Conservation (phyloP, 2,797 vertebrate genomes). For the Podargus strigoides region DNA sequence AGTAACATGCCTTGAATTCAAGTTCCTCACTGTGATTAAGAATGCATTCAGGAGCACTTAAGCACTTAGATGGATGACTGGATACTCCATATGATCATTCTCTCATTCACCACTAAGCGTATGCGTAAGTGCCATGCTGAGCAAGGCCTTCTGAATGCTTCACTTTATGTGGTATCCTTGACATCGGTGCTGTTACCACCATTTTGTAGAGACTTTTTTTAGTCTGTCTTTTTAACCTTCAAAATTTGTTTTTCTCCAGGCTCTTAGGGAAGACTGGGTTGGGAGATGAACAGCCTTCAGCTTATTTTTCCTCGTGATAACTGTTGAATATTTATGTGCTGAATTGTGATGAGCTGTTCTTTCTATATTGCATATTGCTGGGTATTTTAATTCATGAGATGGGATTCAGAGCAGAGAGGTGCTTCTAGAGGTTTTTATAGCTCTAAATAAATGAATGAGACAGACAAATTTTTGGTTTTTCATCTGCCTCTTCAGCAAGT, state of each 20-base stretch:
- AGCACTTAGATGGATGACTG: background rate
- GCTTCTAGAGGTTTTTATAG: background rate
- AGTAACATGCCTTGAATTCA: background rate
- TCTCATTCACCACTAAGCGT: background rate
- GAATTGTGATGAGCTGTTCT: conserved; percentile 20
- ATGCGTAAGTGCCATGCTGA: background rate
- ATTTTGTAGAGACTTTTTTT: background rate
- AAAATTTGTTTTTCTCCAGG: background rate
- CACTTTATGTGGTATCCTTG: background rate
- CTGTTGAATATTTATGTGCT: conserved; percentile 24
- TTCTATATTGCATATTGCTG: background rate
- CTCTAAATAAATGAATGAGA: background rate
- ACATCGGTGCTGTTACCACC: fast-evolving
- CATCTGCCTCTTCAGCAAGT: background rate
- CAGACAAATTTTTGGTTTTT: background rate
- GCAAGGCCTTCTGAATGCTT: background rate
- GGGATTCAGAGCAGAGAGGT: conserved; percentile 4
- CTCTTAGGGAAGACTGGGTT: background rate
- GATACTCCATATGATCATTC: background rate
- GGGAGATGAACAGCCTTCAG: background rate
- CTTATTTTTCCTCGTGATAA: background rate
- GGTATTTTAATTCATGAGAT: conserved; percentile 35
- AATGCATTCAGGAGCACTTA: background rate
- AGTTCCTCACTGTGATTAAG: background rate
- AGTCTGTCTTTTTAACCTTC: background rate